A percentile compares a stretch with the other conserved stretches of the same genome.
Conservation (phyloP, 2,113 vertebrate species). For the Crotalus helleri region DNA sequence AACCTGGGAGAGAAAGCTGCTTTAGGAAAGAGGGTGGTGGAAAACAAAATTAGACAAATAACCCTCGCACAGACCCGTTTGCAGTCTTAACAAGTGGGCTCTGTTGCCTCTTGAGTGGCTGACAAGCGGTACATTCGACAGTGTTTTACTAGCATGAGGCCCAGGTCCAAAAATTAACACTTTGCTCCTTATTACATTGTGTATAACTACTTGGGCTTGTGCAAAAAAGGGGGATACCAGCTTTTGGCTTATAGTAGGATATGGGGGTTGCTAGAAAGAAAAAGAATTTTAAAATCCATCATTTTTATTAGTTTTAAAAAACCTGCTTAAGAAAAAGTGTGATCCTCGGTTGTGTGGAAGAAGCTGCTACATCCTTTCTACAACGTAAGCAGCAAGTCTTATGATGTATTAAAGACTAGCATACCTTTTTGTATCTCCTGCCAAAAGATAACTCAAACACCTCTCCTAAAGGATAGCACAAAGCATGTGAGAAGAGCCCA, state of each 20-base stretch:
- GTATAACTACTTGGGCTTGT: neutral
- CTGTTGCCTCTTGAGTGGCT: constrained; percentile 8
- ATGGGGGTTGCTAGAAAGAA: neutral
- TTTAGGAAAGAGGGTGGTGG: constrained; percentile 14
- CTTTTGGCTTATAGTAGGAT: too few species aligned
- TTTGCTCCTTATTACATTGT: neutral
- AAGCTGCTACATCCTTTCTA: neutral
- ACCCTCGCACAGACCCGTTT: neutral
- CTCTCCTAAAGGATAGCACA: neutral
- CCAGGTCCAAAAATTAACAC: constrained; percentile 9
- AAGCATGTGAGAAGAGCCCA: neutral
- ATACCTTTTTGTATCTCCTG: neutral
- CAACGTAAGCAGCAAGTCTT: neutral
- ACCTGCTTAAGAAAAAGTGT: neutral
- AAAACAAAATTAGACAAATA: constrained; percentile 31
- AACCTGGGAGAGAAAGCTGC: constrained; percentile 5
- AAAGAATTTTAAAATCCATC: neutral
- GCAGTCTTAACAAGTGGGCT: neutral
- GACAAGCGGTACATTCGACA: constrained; percentile 7
- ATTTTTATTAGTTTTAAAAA: neutral
- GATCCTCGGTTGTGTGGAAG: neutral
- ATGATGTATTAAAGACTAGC: neutral
- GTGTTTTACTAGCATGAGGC: neutral
- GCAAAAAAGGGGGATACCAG: neutral
- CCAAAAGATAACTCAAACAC: neutral